Conservation (phyloP, 2,888 invertebrate species). For the Drosophila atripex region DNA sequence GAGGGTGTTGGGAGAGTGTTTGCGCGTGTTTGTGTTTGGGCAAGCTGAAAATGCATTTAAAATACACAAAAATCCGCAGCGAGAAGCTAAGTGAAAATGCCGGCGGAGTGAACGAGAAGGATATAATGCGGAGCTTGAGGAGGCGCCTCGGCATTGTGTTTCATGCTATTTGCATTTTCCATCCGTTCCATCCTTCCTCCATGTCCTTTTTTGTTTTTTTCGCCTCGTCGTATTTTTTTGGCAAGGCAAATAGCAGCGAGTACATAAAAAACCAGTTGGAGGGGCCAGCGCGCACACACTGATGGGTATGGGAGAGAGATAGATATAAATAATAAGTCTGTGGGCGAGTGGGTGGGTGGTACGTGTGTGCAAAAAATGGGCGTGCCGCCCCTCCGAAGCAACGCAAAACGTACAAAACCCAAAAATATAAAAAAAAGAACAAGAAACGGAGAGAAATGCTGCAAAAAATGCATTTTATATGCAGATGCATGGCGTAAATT, state of each 20-base stretch:
- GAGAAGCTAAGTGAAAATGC: conserved; percentile 74
- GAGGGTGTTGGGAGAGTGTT: not conserved
- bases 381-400: conserved; percentile 54
- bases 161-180: conserved; percentile 73
- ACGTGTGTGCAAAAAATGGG: conserved; percentile 64
- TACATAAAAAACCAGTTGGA: conserved; percentile 68
- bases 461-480: conserved; percentile 75
- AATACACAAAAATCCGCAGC: conserved; percentile 71
- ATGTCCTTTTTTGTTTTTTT: conserved; percentile 13
- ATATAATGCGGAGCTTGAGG: conserved; percentile 53
- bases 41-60: conserved; percentile 77
- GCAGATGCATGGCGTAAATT: conserved; percentile 75
- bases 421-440: conserved; percentile 12
- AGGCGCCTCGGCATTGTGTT: conserved; percentile 70
- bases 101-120: conserved; percentile 18
- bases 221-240: conserved; percentile 57
- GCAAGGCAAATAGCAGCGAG: conserved; percentile 70
- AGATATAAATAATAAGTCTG: conserved; percentile 69
- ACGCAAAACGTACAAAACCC: conserved; percentile 23
- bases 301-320: conserved; percentile 34
- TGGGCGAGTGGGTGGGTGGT: conserved; percentile 27
- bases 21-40: conserved; percentile 40
- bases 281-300: conserved; percentile 51
- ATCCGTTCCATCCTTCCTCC: conserved; percentile 14
- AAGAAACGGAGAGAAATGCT: conserved; percentile 24